A percentile compares a stretch with the other conserved stretches of the same genome.
Conservation (phyloP, 2,797 vertebrate species). For the Poeciliopsis paucimaculata region DNA sequence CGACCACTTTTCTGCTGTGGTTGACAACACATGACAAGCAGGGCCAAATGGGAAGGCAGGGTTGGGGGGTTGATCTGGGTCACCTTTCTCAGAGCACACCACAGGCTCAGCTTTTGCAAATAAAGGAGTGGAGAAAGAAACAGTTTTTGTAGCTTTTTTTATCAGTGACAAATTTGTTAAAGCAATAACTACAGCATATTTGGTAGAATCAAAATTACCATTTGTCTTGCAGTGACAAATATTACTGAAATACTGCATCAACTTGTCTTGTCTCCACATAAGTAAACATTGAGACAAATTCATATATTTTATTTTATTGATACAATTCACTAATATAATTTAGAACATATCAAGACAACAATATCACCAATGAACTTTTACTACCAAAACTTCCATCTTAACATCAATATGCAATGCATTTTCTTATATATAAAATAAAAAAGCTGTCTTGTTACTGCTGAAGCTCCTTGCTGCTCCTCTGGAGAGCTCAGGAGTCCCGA, state of each 20-base stretch:
- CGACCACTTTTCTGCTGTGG: slow-evolving; percentile 99
- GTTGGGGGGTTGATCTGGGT: slow-evolving; percentile 77
- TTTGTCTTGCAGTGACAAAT: neutral
- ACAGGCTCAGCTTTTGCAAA: slow-evolving; percentile 38
- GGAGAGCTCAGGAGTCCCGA: neutral
- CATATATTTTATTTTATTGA: neutral
- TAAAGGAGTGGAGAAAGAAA: slow-evolving; percentile 16
- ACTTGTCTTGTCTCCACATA: neutral
- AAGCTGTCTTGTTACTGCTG: neutral
- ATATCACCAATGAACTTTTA: neutral
- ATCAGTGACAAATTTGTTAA: slow-evolving; percentile 7
- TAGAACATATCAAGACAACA: neutral
- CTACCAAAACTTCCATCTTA: neutral
- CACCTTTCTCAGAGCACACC: slow-evolving; percentile 80
- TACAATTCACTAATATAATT: neutral
- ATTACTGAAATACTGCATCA: neutral
- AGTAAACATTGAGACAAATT: neutral
- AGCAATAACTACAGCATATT: neutral
- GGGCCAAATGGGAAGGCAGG: slow-evolving; percentile 91
- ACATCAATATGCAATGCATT: neutral
- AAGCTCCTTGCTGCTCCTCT: neutral
- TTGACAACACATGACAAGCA: slow-evolving; percentile 99
- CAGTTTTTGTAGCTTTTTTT: slow-evolving; percentile 1
- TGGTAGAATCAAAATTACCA: neutral
- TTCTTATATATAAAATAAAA: neutral